Conservation (phyloP, 1,140 invertebrate species). For the Uloborus diversus region DNA sequence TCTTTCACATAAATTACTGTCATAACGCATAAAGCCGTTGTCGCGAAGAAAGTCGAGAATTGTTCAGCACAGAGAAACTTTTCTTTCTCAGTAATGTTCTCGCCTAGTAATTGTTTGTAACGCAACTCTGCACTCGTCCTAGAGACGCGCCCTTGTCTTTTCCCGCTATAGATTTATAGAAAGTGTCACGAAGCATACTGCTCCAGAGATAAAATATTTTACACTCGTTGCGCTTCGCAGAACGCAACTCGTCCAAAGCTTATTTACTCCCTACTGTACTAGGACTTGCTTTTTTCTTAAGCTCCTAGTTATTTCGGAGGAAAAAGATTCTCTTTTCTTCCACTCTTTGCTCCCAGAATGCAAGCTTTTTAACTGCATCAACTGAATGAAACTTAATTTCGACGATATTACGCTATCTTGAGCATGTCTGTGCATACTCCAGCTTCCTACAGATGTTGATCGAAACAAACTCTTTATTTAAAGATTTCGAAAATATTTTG, state of each 20-base stretch:
- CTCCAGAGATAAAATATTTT: constrained; percentile 40
- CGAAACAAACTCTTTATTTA: too few relatives aligned
- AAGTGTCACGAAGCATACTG: constrained; percentile 16
- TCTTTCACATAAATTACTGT: constrained; percentile 57
- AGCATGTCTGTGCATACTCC: too few relatives aligned
- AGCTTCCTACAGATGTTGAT: too few relatives aligned
- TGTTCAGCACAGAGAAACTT: constrained; percentile 42
- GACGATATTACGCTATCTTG: background rate
- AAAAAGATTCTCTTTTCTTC: background rate
- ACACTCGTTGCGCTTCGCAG: constrained; percentile 49
- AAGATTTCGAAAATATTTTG: too few relatives aligned
- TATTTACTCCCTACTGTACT: constrained; percentile 13
- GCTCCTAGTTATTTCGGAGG: constrained; percentile 20
- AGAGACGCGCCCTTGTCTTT: constrained; percentile 35
- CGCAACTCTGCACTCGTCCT: constrained; percentile 55
- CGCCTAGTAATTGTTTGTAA: constrained; percentile 56
- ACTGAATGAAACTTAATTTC: constrained; percentile 16
- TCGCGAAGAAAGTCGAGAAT: constrained; percentile 54
- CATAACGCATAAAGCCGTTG: constrained; percentile 57
- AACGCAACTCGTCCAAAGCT: constrained; percentile 46
- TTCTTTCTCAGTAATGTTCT: constrained; percentile 48
- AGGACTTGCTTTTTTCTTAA: constrained; percentile 18
- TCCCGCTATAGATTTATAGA: constrained; percentile 20
- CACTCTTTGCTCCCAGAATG: background rate
- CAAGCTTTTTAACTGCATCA: constrained; percentile 23